phyloP scores from a whole-genome alignment of 2,113 vertebrate species.

The Piaya cayana region DNA sequence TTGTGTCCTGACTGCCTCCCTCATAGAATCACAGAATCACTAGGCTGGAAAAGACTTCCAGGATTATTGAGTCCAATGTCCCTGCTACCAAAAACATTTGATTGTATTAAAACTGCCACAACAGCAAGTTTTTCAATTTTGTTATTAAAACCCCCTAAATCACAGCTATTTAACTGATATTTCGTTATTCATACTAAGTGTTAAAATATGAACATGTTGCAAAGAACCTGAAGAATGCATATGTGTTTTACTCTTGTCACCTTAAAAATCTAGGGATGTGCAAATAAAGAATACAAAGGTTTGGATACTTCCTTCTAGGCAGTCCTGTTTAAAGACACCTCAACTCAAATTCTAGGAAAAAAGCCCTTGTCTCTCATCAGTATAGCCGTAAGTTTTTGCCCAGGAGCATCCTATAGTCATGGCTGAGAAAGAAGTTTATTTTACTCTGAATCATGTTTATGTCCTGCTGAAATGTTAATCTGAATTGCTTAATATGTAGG shows the following conservation, averaged over 20 bases:
- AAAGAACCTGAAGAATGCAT: not conserved
- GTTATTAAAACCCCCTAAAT: not conserved
- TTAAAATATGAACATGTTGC: not conserved
- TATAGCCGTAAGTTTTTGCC: not conserved
- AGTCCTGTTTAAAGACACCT: not conserved
- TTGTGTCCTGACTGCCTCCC: not conserved
- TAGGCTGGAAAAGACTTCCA: no score
- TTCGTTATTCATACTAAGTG: not conserved
- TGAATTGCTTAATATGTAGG: not conserved
- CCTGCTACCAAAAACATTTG: not conserved
- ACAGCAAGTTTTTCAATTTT: not conserved
- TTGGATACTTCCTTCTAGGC: not conserved
- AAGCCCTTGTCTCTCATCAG: not conserved
- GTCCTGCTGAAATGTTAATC: not conserved
- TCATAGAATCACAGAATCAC: no score
- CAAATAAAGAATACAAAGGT: not conserved
- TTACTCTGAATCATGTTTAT: not conserved
- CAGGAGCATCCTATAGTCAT: not conserved
- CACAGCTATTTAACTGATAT: not conserved
- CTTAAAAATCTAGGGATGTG: not conserved
- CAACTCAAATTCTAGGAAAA: not conserved
- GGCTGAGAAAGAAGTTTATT: not conserved
- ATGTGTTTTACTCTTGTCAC: not conserved
- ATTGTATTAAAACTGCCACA: not conserved
- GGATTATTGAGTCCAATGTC: no score